A percentile compares a stretch with the other conserved stretches of the same genome.
Conservation (phyloP, 2,888 invertebrate species). For the Taphrorychus bicolor region DNA sequence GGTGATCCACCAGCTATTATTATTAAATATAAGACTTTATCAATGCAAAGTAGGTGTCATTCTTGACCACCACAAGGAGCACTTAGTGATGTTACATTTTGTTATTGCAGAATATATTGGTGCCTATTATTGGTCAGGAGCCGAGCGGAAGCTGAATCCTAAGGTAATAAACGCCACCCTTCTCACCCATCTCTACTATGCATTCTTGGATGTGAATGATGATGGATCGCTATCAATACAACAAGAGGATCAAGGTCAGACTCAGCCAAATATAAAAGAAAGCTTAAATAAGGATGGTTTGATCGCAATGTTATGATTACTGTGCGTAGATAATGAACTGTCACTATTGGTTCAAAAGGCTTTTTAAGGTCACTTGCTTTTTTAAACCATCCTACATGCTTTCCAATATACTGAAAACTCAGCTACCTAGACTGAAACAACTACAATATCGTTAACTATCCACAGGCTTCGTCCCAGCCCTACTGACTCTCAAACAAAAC, state of each 20-base stretch:
- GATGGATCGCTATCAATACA: conserved; percentile 14
- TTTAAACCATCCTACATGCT: too few relatives aligned
- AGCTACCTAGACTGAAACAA: too few relatives aligned
- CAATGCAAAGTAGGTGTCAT: not conserved
- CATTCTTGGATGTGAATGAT: conserved; percentile 21
- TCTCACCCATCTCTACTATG: conserved; percentile 35
- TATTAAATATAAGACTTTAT: too few relatives aligned
- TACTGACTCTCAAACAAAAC: conserved; percentile 18
- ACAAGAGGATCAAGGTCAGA: conserved; percentile 15
- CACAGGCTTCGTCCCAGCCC: conserved; percentile 17
- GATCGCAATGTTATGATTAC: too few relatives aligned
- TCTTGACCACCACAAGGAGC: not conserved
- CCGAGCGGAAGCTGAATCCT: not conserved
- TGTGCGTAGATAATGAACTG: too few relatives aligned
- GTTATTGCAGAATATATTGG: conserved; percentile 27
- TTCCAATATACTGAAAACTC: too few relatives aligned
- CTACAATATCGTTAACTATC: too few relatives aligned
- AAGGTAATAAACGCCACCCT: conserved; percentile 21
- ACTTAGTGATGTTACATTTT: not conserved
- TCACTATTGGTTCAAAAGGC: too few relatives aligned
- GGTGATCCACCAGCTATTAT: not conserved
- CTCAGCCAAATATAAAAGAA: too few relatives aligned
- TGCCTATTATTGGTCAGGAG: conserved; percentile 26
- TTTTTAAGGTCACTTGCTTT: too few relatives aligned
- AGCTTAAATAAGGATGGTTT: too few relatives aligned